These are phyloP conservation scores for Amphiduros pacificus DNA, from an alignment of 2,888 invertebrate species.

Conservation along the genomic window DNA sequence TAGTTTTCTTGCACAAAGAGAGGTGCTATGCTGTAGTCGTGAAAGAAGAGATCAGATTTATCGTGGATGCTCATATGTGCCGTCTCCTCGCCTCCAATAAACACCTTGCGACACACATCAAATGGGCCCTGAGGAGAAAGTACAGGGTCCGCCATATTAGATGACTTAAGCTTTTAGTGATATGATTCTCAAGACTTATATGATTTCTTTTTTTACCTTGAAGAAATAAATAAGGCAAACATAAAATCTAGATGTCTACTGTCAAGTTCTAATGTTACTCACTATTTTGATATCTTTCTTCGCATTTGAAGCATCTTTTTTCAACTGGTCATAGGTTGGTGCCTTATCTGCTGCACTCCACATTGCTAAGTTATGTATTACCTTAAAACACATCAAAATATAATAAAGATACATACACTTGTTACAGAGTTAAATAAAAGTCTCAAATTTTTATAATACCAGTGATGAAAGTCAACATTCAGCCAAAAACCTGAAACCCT, in stretches of 20 bases:
- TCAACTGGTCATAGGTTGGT: conserved; percentile 64
- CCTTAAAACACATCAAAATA: too few relatives aligned
- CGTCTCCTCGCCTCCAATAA: conserved; percentile 66
- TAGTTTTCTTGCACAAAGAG: conserved; percentile 99
- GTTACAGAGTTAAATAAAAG: too few relatives aligned
- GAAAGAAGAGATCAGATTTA: conserved; percentile 89
- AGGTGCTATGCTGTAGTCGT: conserved; percentile 94
- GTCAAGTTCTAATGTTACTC: too few relatives aligned
- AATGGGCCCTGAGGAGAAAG: conserved; percentile 75
- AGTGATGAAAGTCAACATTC: too few relatives aligned
- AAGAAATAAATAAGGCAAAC: not conserved
- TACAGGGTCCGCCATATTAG: not conserved
- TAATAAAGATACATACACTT: not conserved
- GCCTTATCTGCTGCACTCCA: conserved; percentile 68
- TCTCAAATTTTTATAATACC: too few relatives aligned
- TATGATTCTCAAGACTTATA: too few relatives aligned
- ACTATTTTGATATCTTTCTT: conserved; percentile 85
- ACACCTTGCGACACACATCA: conserved; percentile 89
- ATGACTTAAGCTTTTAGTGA: too few relatives aligned
- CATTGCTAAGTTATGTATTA: conserved; percentile 83
- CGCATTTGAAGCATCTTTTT: conserved; percentile 65
- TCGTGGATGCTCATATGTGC: conserved; percentile 65
- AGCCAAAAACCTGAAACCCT: too few relatives aligned
- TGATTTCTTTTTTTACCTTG: not conserved
- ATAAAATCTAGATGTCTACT: too few relatives aligned